Base-by-base conservation (phyloP, 1,140 invertebrate species). In the Drosophila subobscura region DNA sequence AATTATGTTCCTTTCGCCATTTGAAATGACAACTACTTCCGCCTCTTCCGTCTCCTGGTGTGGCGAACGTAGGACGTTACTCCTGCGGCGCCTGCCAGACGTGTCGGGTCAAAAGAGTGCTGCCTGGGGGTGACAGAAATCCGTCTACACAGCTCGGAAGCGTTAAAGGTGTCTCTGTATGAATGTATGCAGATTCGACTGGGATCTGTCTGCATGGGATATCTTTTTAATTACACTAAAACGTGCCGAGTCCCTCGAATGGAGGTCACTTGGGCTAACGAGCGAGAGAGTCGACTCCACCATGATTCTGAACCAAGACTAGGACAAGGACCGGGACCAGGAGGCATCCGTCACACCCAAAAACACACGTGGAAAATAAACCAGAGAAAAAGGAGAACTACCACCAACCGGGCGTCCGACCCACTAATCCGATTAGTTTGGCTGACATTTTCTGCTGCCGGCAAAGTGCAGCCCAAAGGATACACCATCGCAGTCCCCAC, bases 211-310 rank as follows among this genome's bases (percentile, higher is more conserved):
- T 63, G 79, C 56, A 70, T 85, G 80, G 83, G 68, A 86, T 86
- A 86, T 88, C 70, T 86, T 88, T 86, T 86, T 86, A 86, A 86
- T 86, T 86, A 86, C 74, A 88, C 83, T 86, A 88, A 86, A 86
- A 86, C 83, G 81, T 86, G 81, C 50, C 78, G 81, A 74, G 67
- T 59, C 77, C 73, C 33, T 37, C 58, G 50, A 78, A 86, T 86
- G 64, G 83, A 78, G 81, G 81, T 86, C 81, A 86, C 81, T 86
- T 88, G 78, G 61, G 83, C 78, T 81, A 88, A 81, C 77, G 83
- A 86, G 85, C 61, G 41, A 27, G 60, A 27, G 60, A 45, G 63
- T 68, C 42, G 72, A 37, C 61, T 47, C 49, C 51, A 50, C 47
- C n/a, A 37, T 37, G 29, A 20, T 27, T 52, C 33, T 23, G n/a